Evolutionary conservation across 2,797 vertebrate species (phyloP), one percentile per base, ranked within the genome.

Genomic region (Macrochelys suwanniensis): DNA sequence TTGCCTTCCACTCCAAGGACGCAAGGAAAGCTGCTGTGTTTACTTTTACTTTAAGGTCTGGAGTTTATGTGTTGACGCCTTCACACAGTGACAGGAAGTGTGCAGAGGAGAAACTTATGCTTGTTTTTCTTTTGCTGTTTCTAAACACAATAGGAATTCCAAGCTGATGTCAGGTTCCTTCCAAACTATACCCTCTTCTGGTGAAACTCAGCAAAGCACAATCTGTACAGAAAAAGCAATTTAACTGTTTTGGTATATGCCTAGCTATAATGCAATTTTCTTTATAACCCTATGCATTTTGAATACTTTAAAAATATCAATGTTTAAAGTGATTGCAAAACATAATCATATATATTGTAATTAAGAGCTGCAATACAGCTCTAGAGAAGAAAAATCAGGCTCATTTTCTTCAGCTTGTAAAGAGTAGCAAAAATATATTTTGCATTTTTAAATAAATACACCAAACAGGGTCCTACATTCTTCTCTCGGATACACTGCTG

Each of bases 121-220:
- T 98, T 96, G 95, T 97, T 97, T 93, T 96, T 92, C 95, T 93
- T 78, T 57, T 89, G 96, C 98, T 92, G 96, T 93, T 97, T 95
- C 96, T 81, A 94, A 96, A 94, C 98, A 98, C 97, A 98, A 97
- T 96, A 98, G 97, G 97, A 96, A 98, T 97, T 96, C 97, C 91
- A 42, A 96, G 91, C 96, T 98, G 98, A 98, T 87, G 95, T 96
- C 97, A 97, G 95, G 96, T 82, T 94, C 97, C 96, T 97, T 97
- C 95, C 96, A 93, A 94, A 97, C 94, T 97, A 97, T 98, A 96
- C 98, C 98, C 98, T 98, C 98, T 98, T 98, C 98, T 98, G 98
- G 98, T 84, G 97, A 97, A 95, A 98, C 47, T 68, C 95, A 93
- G 98, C 96, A 98, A 94, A 96, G 95, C 98, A 98, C 56, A 78